A percentile compares a stretch with the other conserved stretches of the same genome.
Conservation (phyloP, 1,140 invertebrate genomes). For the Globodera rostochiensis region DNA sequence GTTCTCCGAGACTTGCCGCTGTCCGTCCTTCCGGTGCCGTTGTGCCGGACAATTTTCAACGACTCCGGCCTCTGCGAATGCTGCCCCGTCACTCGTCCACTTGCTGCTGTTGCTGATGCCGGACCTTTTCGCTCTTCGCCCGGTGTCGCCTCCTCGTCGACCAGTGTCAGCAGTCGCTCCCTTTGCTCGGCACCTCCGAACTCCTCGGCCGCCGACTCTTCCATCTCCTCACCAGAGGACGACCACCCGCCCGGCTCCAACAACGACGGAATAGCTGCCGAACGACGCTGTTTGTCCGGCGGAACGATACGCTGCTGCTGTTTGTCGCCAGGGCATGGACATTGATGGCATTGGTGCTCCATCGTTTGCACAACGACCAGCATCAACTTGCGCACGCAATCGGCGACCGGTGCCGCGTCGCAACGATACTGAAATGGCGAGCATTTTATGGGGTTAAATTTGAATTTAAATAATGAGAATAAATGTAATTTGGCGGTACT, state of each 20-base stretch:
- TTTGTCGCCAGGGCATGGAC: conserved; percentile 44
- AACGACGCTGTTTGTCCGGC: conserved; percentile 10
- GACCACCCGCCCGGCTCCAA: conserved; percentile 17
- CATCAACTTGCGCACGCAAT: conserved; percentile 79
- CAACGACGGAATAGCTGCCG: not conserved
- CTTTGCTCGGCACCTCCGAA: not conserved
- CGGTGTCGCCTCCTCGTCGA: conserved; percentile 27
- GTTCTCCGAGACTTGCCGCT: not conserved
- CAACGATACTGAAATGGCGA: conserved; percentile 80
- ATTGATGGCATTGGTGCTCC: conserved; percentile 80
- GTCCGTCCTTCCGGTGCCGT: not conserved
- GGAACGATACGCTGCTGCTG: conserved; percentile 20
- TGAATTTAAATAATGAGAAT: no score
- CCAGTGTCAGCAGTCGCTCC: conserved; percentile 5
- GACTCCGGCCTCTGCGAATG: conserved; percentile 17
- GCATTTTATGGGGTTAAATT: not conserved
- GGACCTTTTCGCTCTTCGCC: conserved; percentile 35
- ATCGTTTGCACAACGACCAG: conserved; percentile 90
- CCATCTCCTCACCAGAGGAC: conserved; percentile 2
- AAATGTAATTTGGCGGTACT: conserved; percentile 68
- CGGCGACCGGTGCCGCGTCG: conserved; percentile 77
- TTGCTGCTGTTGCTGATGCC: conserved; percentile 29
- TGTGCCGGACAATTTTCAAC: not conserved
- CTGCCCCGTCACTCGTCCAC: not conserved
- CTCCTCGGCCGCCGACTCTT: conserved; percentile 16